phyloP scores from a whole-genome alignment of 2,113 vertebrate species.

The Atlantisia rogersi region DNA sequence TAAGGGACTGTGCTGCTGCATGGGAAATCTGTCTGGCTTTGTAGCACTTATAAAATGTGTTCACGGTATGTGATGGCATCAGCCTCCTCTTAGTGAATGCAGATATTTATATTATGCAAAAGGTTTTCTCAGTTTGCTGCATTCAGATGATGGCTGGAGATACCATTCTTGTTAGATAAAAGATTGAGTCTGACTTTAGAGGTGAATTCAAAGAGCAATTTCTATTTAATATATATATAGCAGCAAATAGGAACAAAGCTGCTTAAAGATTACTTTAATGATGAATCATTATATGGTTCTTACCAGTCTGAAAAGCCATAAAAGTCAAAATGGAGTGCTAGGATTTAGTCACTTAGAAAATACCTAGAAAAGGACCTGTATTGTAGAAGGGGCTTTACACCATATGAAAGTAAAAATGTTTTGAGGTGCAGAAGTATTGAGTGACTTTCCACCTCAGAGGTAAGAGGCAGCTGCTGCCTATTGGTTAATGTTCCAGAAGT shows the following conservation, averaged over 20 bases:
- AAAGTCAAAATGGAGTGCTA: conserved; percentile 42
- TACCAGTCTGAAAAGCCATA: conserved; percentile 37
- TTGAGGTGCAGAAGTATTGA: neutral
- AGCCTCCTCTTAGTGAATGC: conserved; percentile 23
- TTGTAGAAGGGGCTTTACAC: neutral
- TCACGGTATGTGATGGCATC: conserved; percentile 43
- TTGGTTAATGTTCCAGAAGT: neutral
- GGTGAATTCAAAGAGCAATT: conserved; percentile 57
- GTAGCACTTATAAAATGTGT: conserved; percentile 9
- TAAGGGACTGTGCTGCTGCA: neutral
- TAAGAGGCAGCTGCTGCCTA: neutral
- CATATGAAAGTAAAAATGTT: neutral
- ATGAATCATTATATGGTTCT: conserved; percentile 60
- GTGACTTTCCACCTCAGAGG: neutral
- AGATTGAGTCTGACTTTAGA: conserved; percentile 27
- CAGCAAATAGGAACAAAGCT: conserved; percentile 60
- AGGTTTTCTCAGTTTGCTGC: conserved; percentile 30
- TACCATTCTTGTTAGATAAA: conserved; percentile 1
- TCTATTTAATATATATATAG: conserved; percentile 36
- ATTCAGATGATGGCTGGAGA: conserved; percentile 31
- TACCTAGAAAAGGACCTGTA: neutral
- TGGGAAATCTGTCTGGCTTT: conserved; percentile 3
- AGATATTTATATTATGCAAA: conserved; percentile 47
- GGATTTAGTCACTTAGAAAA: conserved; percentile 33
- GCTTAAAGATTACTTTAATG: conserved; percentile 51